phyloP scores from a whole-genome alignment of 1,140 invertebrate genomes.

The Drosophila leontia region DNA sequence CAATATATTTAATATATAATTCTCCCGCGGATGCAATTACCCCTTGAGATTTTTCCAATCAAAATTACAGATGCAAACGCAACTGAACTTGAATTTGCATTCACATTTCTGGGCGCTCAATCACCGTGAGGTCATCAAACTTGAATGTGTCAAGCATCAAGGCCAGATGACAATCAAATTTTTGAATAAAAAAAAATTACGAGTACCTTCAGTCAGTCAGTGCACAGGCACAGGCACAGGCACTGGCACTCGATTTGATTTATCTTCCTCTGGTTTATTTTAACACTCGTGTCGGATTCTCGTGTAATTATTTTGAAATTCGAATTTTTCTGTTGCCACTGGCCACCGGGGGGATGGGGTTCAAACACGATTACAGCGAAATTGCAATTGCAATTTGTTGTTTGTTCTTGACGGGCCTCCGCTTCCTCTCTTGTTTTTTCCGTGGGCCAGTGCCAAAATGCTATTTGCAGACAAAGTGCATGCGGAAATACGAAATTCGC shows the following conservation, averaged over 20 bases:
- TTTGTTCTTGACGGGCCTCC: slow-evolving; percentile 64
- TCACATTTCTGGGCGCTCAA: slow-evolving; percentile 13
- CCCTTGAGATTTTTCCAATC: background rate
- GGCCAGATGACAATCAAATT: slow-evolving; percentile 46
- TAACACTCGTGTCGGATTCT: slow-evolving; percentile 44
- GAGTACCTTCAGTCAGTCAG: slow-evolving; percentile 19
- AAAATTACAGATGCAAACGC: slow-evolving; percentile 5
- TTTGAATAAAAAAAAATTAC: slow-evolving; percentile 17
- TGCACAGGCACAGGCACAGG: slow-evolving; percentile 9
- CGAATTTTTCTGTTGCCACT: slow-evolving; percentile 65
- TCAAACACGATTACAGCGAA: slow-evolving; percentile 54
- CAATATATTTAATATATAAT: background rate
- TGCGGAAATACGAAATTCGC: slow-evolving; percentile 67
- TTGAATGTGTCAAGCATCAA: slow-evolving; percentile 41
- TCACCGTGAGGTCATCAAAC: slow-evolving; percentile 63
- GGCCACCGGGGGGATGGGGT: slow-evolving; percentile 43
- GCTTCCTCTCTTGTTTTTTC: slow-evolving; percentile 73
- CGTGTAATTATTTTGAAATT: slow-evolving; percentile 81
- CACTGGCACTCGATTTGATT: slow-evolving; percentile 32
- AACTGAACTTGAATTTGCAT: slow-evolving; percentile 40
- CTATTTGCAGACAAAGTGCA: slow-evolving; percentile 73
- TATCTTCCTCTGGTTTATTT: slow-evolving; percentile 56
- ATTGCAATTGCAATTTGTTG: slow-evolving; percentile 32
- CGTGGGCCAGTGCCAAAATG: slow-evolving; percentile 72
- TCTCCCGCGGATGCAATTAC: background rate